Base-by-base conservation (phyloP, 2,113 vertebrate genomes). In the Dromiciops gliroides region DNA sequence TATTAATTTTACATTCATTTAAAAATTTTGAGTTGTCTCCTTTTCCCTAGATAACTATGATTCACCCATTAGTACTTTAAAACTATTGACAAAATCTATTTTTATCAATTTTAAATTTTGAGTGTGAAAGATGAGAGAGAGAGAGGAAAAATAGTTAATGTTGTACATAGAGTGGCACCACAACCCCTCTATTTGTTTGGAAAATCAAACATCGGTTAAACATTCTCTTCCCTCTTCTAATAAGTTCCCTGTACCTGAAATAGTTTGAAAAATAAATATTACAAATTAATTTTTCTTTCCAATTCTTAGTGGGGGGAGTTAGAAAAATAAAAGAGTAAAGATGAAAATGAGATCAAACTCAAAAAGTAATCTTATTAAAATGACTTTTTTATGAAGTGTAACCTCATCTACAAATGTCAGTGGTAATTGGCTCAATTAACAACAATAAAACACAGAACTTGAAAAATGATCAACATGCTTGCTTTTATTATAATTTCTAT, bases 191-290 rank as follows among this genome's bases (percentile, higher is more conserved):
- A 89, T 92, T 93, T 37, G 37, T 91, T 52, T 92, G 93, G 88
- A 51, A 93, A 51, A 91, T 93, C 14, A 94, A 92, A 94, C 60
- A 67, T 90, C 94, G 37, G 53, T 47, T 90, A 48, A 28, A 83
- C 31, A 52, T 83, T 95, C 75, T 89, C 53, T 53, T 93, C 53
- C 92, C 51, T 91, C 24, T 2, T 24, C 95, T 94, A 50, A 75
- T 56, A 0, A n/a, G 88, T 51, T 50, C 93, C 56, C n/a, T 48
- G 48, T 16, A 10, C 51, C 50, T 67, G 89, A 0, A 88, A 37
- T 9, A 53, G 50, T 37, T 48, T 93, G n/a, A 11, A 96, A 37
- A 96, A 44, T 52, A 95, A 53, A 83, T 89, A 95, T 94, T 75
- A 3, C 0, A 60, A 2, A 52, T 91, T 51, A 93, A 49, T 67